Evolutionary conservation across 2,888 invertebrate genomes (phyloP).

Genomic region (Amphimallon solstitiale): DNA sequence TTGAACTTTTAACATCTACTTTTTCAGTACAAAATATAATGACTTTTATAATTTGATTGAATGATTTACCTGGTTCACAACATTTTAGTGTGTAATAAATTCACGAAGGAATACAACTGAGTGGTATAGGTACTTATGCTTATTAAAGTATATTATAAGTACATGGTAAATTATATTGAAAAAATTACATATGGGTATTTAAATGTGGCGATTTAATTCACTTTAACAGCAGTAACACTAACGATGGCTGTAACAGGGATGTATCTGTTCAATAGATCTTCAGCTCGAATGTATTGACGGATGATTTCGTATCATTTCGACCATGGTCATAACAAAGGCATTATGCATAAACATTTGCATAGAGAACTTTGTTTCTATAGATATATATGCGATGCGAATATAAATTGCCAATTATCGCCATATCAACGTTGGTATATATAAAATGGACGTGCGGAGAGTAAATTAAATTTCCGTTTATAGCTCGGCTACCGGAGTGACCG

Average conservation of each 20-base stretch:
- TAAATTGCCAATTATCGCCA: conserved; percentile 56
- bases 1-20: too few species aligned
- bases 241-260: conserved; percentile 15
- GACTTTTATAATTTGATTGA: too few species aligned
- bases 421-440: conserved; percentile 54
- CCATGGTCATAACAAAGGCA: conserved; percentile 39
- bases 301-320: conserved; percentile 24
- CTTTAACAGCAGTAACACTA: conserved; percentile 22
- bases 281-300: conserved; percentile 20
- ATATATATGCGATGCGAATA: conserved; percentile 47
- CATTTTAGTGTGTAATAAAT: too few species aligned
- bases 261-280: conserved; percentile 29
- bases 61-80: too few species aligned
- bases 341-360: conserved; percentile 48
- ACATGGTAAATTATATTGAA: too few species aligned
- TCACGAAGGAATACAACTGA: too few species aligned
- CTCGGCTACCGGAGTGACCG: conserved; percentile 53
- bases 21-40: too few species aligned
- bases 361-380: conserved; percentile 52
- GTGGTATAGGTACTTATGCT: too few species aligned
- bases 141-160: too few species aligned
- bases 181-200: too few species aligned
- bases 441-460: conserved; percentile 55
- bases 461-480: conserved; percentile 57
- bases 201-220: conserved; percentile 27